Percentiles rank a stretch among this genome's conserved stretches.
These are phyloP conservation scores for Saccopteryx leptura DNA, from an alignment of 2,113 vertebrate genomes.

Conservation along the genomic window DNA sequence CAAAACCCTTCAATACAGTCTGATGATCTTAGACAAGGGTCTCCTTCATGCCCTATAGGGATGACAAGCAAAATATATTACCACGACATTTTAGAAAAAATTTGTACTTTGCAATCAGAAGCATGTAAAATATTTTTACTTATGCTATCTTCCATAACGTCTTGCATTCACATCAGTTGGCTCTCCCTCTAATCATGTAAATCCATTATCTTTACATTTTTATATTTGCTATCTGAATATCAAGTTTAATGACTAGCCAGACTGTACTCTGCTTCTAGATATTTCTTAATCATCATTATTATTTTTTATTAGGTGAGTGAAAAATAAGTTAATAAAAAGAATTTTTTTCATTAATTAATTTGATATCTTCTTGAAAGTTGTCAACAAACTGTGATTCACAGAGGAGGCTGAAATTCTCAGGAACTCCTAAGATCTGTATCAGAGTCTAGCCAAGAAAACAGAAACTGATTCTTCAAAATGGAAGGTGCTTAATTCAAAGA, in stretches of 20 bases:
- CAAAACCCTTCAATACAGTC: slow-evolving; percentile 96
- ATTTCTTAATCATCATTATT: neutral
- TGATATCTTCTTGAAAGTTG: neutral
- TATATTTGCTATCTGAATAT: neutral
- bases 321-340: neutral
- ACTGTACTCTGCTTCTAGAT: neutral
- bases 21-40: slow-evolving; percentile 95
- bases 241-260: neutral
- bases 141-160: neutral
- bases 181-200: neutral
- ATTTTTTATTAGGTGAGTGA: neutral
- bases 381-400: slow-evolving; percentile 13
- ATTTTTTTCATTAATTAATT: neutral
- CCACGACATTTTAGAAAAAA: neutral
- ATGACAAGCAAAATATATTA: slow-evolving; percentile 12
- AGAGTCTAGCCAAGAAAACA: neutral
- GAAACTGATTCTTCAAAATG: neutral
- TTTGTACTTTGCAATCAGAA: neutral
- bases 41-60: slow-evolving; percentile 94
- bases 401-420: neutral
- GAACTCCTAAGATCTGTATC: neutral
- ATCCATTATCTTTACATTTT: neutral
- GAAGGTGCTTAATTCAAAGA: neutral
- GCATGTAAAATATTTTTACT: neutral
- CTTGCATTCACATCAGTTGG: neutral